Percentiles rank a stretch among this genome's conserved stretches.
phyloP scores from a whole-genome alignment of 2,888 invertebrate species.

The Bellardia pandia region DNA sequence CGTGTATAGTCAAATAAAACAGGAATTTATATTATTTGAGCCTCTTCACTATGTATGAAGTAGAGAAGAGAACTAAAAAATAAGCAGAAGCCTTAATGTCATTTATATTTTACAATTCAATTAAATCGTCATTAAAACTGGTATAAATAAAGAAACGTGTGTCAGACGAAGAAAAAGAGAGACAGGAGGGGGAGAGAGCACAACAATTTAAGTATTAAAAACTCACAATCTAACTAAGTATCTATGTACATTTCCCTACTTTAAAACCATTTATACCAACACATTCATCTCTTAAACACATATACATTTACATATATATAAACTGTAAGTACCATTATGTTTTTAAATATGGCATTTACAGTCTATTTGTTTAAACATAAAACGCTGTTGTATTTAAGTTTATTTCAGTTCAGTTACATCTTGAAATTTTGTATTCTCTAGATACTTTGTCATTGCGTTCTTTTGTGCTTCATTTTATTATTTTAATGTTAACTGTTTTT shows the following conservation, averaged over 20 bases:
- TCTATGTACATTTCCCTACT: background rate
- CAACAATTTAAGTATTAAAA: background rate
- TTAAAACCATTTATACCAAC: background rate
- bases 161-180: background rate
- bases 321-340: constrained; percentile 22
- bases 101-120: constrained; percentile 49
- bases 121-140: constrained; percentile 50
- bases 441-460: constrained; percentile 36
- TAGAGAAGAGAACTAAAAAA: constrained; percentile 11
- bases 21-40: constrained; percentile 27
- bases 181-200: background rate
- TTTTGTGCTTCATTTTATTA: constrained; percentile 11
- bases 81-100: constrained; percentile 7
- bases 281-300: background rate
- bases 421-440: constrained; percentile 45
- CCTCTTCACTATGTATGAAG: background rate
- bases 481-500: background rate
- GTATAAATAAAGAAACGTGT: background rate
- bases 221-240: background rate
- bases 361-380: constrained; percentile 38
- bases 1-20: background rate
- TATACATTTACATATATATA: background rate
- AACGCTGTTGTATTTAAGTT: constrained; percentile 33
- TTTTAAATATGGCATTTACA: constrained; percentile 49
- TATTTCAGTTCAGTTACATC: constrained; percentile 39